Evolutionary conservation across 2,888 invertebrate genomes (phyloP), one percentile per base, ranked within the genome.

Genomic region (Eueremaeus valkanovi): DNA sequence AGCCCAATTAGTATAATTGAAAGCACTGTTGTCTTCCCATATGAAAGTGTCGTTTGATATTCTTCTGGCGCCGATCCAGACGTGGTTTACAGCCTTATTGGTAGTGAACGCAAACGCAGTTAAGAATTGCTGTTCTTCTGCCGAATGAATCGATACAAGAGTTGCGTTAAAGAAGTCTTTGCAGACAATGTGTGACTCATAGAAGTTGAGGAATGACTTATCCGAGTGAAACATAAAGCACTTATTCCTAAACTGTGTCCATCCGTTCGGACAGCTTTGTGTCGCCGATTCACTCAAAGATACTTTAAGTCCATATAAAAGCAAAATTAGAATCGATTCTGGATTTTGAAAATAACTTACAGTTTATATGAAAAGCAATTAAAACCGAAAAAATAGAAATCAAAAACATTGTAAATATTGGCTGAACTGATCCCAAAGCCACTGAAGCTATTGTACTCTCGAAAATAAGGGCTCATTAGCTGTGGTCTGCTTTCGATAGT

Each of bases 81-180:
- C 42, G 27, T 68, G 68, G 40, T 68, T 68, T 13, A 21, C 13
- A 11, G 68, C 68, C n/a, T 68, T 68, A 42, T 68, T 68, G 9
- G 24, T 40, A n/a, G 1, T 42, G 33, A 68, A 68, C 6, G 68
- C 68, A 36, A 21, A 68, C 0, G 18, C 40, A 11, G 21, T 68
- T 5, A 68, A 21, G 16, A 68, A 68, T 3, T n/a, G 0, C n/a
- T 68, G 68, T 24, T 68, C 68, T 68, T 68, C 68, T 13, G 18
- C 40, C 8, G 68, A 68, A 42, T 68, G 68, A 40, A 68, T 68
- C 5, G 68, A 68, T 3, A 68, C 68, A 1, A 68, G 42, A 1
- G 68, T 68, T 16, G 68, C 36, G 68, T 68, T 68, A 16, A 24
- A 68, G 18, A 68, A 68, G 68, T 68, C 68, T 40, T 68, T 68